Conservation (phyloP, 2,888 invertebrate genomes). For the Drosophila robusta region DNA sequence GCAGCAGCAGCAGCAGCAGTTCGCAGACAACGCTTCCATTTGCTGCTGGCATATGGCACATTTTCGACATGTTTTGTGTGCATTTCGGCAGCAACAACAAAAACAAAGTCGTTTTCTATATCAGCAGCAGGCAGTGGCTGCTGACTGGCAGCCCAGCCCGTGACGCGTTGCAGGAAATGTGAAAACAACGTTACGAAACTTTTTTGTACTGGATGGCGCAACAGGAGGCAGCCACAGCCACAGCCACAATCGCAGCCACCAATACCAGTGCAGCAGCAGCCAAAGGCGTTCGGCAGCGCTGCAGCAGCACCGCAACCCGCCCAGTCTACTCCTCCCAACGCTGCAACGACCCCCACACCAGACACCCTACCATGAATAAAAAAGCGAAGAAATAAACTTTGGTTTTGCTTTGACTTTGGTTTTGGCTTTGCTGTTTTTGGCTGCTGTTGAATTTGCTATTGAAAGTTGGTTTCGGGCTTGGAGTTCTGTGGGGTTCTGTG, state of each 20-base stretch:
- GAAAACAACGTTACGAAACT: slow-evolving; percentile 81
- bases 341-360: not conserved
- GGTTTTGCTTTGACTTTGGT: slow-evolving; percentile 48
- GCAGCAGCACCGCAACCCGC: slow-evolving; percentile 22
- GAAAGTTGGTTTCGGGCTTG: slow-evolving; percentile 21
- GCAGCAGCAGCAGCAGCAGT: slow-evolving; percentile 25
- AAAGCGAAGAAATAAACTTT: slow-evolving; percentile 1
- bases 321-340: no score
- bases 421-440: slow-evolving; percentile 42
- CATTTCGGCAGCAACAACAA: slow-evolving; percentile 71
- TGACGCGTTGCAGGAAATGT: slow-evolving; percentile 77
- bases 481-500: slow-evolving; percentile 3
- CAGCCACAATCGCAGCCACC: slow-evolving; percentile 36
- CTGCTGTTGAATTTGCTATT: slow-evolving; percentile 43
- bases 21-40: slow-evolving; percentile 58
- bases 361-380: slow-evolving; percentile 1
- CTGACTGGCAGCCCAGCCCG: slow-evolving; percentile 51
- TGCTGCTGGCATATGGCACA: slow-evolving; percentile 80
- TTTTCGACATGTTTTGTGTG: slow-evolving; percentile 79
- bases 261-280: slow-evolving; percentile 40
- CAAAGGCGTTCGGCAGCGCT: slow-evolving; percentile 13
- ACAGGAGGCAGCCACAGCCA: slow-evolving; percentile 62
- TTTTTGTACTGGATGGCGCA: slow-evolving; percentile 75
- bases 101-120: slow-evolving; percentile 34
- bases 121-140: slow-evolving; percentile 52